A percentile compares a stretch with the other conserved stretches of the same genome.
phyloP scores from a whole-genome alignment of 92 coral and sea anemone genomes.

The Micromussa lordhowensis region DNA sequence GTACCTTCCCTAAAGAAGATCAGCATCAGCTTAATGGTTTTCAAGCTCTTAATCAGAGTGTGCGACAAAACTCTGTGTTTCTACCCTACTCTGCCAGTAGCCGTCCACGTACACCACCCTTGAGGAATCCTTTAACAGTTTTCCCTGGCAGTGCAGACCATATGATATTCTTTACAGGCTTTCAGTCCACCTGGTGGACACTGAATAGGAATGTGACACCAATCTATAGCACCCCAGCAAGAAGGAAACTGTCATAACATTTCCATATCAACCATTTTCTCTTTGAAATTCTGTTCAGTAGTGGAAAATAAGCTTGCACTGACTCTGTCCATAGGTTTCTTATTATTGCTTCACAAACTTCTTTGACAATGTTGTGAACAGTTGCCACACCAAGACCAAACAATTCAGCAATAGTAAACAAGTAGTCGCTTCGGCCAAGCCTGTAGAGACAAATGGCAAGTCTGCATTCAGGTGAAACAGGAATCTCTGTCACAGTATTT shows the following conservation, averaged over 20 bases:
- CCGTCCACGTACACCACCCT: conserved; percentile 23
- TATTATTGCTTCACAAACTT: conserved; percentile 54
- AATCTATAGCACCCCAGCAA: too few relatives aligned
- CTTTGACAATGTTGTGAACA: conserved; percentile 43
- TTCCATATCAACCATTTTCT: too few relatives aligned
- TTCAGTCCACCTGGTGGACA: conserved; percentile 58
- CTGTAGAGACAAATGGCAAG: too few relatives aligned
- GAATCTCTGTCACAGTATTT: too few relatives aligned
- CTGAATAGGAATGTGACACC: too few relatives aligned
- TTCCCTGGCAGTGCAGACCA: background rate
- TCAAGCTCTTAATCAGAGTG: background rate
- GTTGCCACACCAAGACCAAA: conserved; percentile 60
- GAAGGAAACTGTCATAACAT: too few relatives aligned
- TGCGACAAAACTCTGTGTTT: too few relatives aligned
- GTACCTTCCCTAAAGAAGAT: too few relatives aligned
- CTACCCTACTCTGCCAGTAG: conserved; percentile 18
- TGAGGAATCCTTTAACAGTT: conserved; percentile 1
- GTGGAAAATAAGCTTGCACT: conserved; percentile 39
- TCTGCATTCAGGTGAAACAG: too few relatives aligned
- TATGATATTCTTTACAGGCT: conserved; percentile 46
- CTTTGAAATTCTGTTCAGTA: conserved; percentile 39
- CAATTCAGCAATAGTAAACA: too few relatives aligned
- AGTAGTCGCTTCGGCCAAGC: too few relatives aligned
- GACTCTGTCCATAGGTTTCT: conserved; percentile 55
- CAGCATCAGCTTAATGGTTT: background rate